Conservation (phyloP, 2,888 invertebrate genomes). For the Chrysina gloriosa region DNA sequence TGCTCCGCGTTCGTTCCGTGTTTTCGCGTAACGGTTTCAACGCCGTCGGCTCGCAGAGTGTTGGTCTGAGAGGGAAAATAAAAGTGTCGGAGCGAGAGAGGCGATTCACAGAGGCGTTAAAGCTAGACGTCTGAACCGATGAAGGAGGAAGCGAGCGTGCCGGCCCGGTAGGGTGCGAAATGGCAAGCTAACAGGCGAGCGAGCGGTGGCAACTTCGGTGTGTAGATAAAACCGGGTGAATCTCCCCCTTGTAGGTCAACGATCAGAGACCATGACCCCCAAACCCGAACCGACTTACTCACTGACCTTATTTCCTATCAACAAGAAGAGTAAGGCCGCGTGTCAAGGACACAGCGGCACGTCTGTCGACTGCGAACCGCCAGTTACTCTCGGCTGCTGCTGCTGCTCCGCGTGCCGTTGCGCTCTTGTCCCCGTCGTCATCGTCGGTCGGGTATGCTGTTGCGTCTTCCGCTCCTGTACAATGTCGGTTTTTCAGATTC, state of each 20-base stretch:
- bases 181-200: slow-evolving; percentile 57
- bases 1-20: slow-evolving; percentile 14
- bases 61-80: slow-evolving; percentile 10
- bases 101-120: slow-evolving; percentile 24
- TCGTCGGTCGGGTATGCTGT: not conserved
- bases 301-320: slow-evolving; percentile 56
- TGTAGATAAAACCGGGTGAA: slow-evolving; percentile 35
- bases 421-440: not conserved
- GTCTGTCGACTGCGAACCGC: slow-evolving; percentile 26
- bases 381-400: slow-evolving; percentile 2
- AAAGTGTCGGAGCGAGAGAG: slow-evolving; percentile 27
- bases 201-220: slow-evolving; percentile 1
- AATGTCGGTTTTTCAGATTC: not conserved
- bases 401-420: not conserved
- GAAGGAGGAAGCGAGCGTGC: slow-evolving; percentile 45
- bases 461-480: slow-evolving; percentile 1
- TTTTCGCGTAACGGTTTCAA: slow-evolving; percentile 5
- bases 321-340: slow-evolving; percentile 42
- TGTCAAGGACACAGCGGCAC: slow-evolving; percentile 49
- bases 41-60: slow-evolving; percentile 1
- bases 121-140: slow-evolving; percentile 33
- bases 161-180: slow-evolving; percentile 52
- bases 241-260: slow-evolving; percentile 60
- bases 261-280: slow-evolving; percentile 62
- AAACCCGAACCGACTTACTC: slow-evolving; percentile 58